Conservation (phyloP, 2,888 invertebrate genomes). For the Gymnoscelis rufifasciata region DNA sequence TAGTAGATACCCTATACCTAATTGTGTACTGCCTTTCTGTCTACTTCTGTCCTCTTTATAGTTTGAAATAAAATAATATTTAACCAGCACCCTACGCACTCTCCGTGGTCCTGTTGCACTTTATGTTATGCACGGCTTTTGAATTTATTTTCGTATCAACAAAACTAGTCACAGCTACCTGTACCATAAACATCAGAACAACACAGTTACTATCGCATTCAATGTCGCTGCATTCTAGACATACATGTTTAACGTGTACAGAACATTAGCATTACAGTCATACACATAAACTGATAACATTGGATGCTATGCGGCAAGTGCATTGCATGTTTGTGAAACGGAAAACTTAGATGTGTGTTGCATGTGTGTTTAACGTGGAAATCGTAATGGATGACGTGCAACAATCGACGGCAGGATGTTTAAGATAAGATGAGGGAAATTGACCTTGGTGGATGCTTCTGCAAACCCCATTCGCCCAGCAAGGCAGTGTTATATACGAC, state of each 20-base stretch:
- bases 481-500: slow-evolving; percentile 69
- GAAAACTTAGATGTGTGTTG: slow-evolving; percentile 74
- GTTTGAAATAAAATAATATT: slow-evolving; percentile 31
- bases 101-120: slow-evolving; percentile 66
- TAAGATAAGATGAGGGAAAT: slow-evolving; percentile 73
- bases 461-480: slow-evolving; percentile 65
- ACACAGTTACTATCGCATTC: slow-evolving; percentile 64
- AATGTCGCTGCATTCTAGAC: slow-evolving; percentile 58
- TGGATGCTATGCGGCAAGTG: slow-evolving; percentile 43
- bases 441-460: slow-evolving; percentile 71
- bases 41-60: slow-evolving; percentile 36
- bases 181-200: slow-evolving; percentile 55
- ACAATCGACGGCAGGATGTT: slow-evolving; percentile 70
- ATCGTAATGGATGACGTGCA: slow-evolving; percentile 72
- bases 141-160: slow-evolving; percentile 49
- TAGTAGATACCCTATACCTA: slow-evolving; percentile 33
- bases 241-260: slow-evolving; percentile 54
- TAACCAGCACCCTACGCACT: slow-evolving; percentile 50
- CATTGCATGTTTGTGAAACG: slow-evolving; percentile 74
- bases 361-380: slow-evolving; percentile 70
- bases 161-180: slow-evolving; percentile 50
- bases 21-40: slow-evolving; percentile 27
- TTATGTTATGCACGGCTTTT: slow-evolving; percentile 68
- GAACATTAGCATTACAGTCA: slow-evolving; percentile 48
- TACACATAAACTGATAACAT: slow-evolving; percentile 35